Conservation (phyloP, 1,140 invertebrate genomes). For the Cotesia vestalis region DNA sequence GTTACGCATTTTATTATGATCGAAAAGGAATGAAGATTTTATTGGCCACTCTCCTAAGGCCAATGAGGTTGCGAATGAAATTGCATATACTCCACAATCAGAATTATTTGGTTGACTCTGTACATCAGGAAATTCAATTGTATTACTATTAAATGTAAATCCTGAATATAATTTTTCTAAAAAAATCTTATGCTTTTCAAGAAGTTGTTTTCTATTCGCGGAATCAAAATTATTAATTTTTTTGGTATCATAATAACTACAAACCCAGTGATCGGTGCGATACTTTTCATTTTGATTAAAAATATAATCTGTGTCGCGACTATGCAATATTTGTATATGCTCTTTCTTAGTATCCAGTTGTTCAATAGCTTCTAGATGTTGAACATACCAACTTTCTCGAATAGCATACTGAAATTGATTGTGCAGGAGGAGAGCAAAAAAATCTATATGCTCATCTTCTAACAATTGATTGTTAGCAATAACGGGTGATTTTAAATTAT, state of each 20-base stretch:
- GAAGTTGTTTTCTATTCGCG: constrained; percentile 21
- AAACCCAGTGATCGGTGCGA: constrained; percentile 26
- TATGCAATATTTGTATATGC: no score
- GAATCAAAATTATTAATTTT: constrained; percentile 37
- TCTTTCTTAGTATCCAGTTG: no score
- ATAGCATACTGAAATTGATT: no score
- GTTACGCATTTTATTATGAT: not conserved
- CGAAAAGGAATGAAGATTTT: not conserved
- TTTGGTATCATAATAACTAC: constrained; percentile 36
- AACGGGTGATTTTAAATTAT: no score
- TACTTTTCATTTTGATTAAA: not conserved
- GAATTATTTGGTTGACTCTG: constrained; percentile 29
- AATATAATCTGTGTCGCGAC: not conserved
- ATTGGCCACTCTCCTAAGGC: no score
- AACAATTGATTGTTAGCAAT: no score
- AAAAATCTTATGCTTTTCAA: not conserved
- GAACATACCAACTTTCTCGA: no score
- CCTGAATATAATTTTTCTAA: constrained; percentile 24
- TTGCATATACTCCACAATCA: constrained; percentile 25
- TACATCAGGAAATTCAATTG: constrained; percentile 17
- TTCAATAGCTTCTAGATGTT: no score
- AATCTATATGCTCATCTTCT: no score
- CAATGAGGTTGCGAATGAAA: no score
- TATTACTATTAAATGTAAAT: constrained; percentile 2
- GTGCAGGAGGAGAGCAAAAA: no score